phyloP scores from a whole-genome alignment of 2,888 invertebrate species.

The Drosophila lacicola region DNA sequence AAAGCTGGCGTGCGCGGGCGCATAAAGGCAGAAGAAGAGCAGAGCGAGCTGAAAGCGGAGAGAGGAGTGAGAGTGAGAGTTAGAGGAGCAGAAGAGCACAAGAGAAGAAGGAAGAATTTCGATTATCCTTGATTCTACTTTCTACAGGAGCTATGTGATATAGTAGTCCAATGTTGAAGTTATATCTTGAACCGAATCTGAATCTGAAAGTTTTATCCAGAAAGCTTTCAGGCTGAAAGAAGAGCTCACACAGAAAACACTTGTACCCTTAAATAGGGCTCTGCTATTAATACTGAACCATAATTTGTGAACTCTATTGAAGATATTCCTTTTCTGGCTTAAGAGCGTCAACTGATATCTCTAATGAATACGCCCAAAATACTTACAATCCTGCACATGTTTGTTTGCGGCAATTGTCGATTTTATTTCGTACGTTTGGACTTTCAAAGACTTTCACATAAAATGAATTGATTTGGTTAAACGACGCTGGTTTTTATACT shows the following conservation, averaged over 20 bases:
- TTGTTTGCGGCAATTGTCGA: background rate
- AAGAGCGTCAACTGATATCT: background rate
- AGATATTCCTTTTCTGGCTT: background rate
- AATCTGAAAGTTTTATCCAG: too few species aligned
- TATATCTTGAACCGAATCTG: too few species aligned
- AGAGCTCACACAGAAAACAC: too few species aligned
- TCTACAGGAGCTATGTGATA: too few species aligned
- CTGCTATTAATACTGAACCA: too few species aligned
- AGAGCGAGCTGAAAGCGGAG: constrained; percentile 27
- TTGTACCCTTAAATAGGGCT: too few species aligned
- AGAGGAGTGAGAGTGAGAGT: background rate
- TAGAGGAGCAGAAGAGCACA: too few species aligned
- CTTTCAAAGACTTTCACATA: constrained; percentile 69
- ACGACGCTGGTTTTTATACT: constrained; percentile 57
- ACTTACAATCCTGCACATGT: constrained; percentile 61
- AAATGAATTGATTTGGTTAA: constrained; percentile 64
- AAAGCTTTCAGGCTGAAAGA: too few species aligned
- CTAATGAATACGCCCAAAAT: background rate
- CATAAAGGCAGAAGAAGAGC: background rate
- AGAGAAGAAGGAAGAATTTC: too few species aligned
- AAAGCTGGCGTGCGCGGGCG: constrained; percentile 10
- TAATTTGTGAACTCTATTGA: too few species aligned
- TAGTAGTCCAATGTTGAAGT: too few species aligned
- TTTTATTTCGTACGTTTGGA: constrained; percentile 28
- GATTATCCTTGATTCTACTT: too few species aligned